phyloP scores from a whole-genome alignment of 1,140 invertebrate genomes.

The Sycophila sp. region DNA sequence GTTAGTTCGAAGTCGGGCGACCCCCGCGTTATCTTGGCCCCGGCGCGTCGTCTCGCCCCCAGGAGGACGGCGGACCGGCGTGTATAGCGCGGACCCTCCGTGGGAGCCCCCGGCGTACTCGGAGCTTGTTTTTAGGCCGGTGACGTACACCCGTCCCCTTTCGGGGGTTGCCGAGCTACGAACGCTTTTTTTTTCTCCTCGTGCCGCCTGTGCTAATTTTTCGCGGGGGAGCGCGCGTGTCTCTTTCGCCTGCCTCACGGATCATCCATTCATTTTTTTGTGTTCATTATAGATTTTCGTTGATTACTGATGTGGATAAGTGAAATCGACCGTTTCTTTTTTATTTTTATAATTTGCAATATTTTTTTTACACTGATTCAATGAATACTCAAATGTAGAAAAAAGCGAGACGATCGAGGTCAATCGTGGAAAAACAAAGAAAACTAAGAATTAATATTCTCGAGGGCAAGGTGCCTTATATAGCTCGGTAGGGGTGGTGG shows the following conservation, averaged over 20 bases:
- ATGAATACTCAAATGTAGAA: neutral
- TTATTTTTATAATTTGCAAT: no score
- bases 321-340: no score
- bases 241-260: neutral
- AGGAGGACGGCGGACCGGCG: neutral
- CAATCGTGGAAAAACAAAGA: neutral
- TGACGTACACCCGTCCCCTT: neutral
- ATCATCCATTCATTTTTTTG: neutral
- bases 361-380: no score
- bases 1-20: no score
- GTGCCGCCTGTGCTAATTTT: no score
- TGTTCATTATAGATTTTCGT: neutral
- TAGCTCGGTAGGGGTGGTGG: no score
- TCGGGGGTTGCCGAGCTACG: slow-evolving; percentile 41
- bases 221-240: no score
- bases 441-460: slow-evolving; percentile 12
- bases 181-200: slow-evolving; percentile 34
- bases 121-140: no score
- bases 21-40: slow-evolving; percentile 9
- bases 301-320: neutral
- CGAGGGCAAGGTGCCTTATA: no score
- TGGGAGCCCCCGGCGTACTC: no score
- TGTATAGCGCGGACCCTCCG: neutral
- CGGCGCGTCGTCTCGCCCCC: no score
- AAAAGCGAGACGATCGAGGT: neutral